Evolutionary conservation across 2,888 invertebrate genomes (phyloP), one percentile per base, ranked within the genome.

Genomic region (Agapostemon virescens): DNA sequence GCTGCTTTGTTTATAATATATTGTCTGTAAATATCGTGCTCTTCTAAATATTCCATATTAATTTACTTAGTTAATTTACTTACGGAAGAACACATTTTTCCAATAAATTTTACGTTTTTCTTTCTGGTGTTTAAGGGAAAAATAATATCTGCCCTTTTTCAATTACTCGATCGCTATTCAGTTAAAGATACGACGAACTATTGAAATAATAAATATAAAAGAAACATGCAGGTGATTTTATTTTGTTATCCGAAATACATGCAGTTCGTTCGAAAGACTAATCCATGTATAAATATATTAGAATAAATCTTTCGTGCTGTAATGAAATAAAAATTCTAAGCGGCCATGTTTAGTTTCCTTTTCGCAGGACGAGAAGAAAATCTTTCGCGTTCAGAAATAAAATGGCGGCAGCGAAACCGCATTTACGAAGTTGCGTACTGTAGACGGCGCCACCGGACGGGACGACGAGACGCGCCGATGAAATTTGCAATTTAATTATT

Each of bases 331-430:
- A 26, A 42, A n/a, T 64, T 17, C 0, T 0, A 1, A 3, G 17
- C 1, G 11, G 45, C n/a, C 13, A 1, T 3, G 0, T 9, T 0
- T 17, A 49, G 70, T 66, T 64, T 17, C 23, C n/a, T 20, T 15
- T n/a, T 13, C 9, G 30, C 49, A 40, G 26, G 40, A 26, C 40
- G 38, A 11, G 38, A 67, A 38, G 38, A 49, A 68, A 55, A 40
- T 45, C 40, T 69, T 38, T 86, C 75, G 80, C 69, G 84, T 79
- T 79, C 66, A 69, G 69, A 82, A 84, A 85, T 83, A 89, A 89
- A 90, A 89, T 89, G 90, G 89, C 85, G 88, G 87, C 72, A 77
- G 55, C n/a, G 74, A 72, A 71, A 58, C 23, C 61, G 30, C 42
- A 20, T 69, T 69, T 74, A 63, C 71, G 63, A 83, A 76, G 61